Percentiles rank a stretch among this genome's conserved stretches.
Evolutionary conservation across 35 echinoderm and acorn worm species (phyloP).

Genomic region (Amphiura filiformis): DNA sequence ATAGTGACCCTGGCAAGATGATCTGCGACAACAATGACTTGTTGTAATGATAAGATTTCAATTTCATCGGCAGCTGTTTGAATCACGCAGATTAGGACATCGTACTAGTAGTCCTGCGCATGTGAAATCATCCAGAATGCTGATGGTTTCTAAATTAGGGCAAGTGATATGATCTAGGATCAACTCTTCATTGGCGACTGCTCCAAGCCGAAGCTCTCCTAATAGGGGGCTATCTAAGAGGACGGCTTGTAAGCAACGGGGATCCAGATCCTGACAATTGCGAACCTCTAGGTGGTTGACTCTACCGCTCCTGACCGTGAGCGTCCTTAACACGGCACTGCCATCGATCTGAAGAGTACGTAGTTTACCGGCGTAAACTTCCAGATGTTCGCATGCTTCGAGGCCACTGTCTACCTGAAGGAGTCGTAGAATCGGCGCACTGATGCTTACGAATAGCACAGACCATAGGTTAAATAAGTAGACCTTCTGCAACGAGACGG

Average conservation of each 20-base stretch:
- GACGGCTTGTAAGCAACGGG: conserved; percentile 48
- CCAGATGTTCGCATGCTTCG: conserved; percentile 89
- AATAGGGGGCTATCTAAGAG: conserved; percentile 69
- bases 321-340: conserved; percentile 53
- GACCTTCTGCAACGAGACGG: conserved; percentile 75
- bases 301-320: conserved; percentile 62
- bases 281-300: conserved; percentile 62
- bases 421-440: conserved; percentile 63
- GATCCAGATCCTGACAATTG: conserved; percentile 60
- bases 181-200: conserved; percentile 57
- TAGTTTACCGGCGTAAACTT: conserved; percentile 72
- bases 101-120: conserved; percentile 55
- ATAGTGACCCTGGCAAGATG: conserved; percentile 59
- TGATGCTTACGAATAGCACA: conserved; percentile 81
- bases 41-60: conserved; percentile 54
- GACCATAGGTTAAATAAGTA: conserved; percentile 85
- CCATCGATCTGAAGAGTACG: conserved; percentile 73
- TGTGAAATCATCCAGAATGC: conserved; percentile 66
- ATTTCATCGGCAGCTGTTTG: conserved; percentile 68
- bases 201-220: conserved; percentile 50
- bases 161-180: conserved; percentile 53
- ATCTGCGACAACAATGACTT: conserved; percentile 68
- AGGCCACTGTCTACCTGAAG: conserved; percentile 75
- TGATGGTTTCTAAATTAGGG: conserved; percentile 61
- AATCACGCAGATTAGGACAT: conserved; percentile 63